phyloP scores from a whole-genome alignment of 2,797 vertebrate genomes.

The Benthosema pterotum region DNA sequence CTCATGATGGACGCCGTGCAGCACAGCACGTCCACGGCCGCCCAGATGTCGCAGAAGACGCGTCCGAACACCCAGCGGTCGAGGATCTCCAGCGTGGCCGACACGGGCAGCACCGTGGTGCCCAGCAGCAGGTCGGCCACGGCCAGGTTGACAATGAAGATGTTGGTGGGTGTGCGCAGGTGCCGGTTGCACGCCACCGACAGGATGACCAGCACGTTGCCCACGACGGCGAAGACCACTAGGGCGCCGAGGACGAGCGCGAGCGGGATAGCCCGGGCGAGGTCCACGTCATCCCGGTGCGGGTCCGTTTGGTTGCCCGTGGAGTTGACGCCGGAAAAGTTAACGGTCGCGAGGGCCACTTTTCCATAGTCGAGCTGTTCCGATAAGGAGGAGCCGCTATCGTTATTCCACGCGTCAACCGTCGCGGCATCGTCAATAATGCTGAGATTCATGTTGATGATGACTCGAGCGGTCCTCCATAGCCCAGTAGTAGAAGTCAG shows the following conservation, averaged over 20 bases:
- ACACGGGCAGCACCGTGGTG: slow-evolving; percentile 94
- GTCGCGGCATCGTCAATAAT: slow-evolving; percentile 82
- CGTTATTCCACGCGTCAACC: slow-evolving; percentile 84
- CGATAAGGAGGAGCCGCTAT: slow-evolving; percentile 84
- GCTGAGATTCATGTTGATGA: slow-evolving; percentile 93
- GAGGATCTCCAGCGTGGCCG: slow-evolving; percentile 90
- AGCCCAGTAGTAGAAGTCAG: slow-evolving; percentile 67
- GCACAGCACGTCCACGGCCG: slow-evolving; percentile 95
- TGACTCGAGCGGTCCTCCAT: slow-evolving; percentile 88
- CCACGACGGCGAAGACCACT: slow-evolving; percentile 93
- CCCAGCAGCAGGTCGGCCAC: slow-evolving; percentile 94
- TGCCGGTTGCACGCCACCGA: slow-evolving; percentile 97
- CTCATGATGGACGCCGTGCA: slow-evolving; percentile 98
- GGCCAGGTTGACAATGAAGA: slow-evolving; percentile 96
- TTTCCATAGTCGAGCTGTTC: slow-evolving; percentile 65
- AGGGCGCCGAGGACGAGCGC: slow-evolving; percentile 93
- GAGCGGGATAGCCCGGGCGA: slow-evolving; percentile 87
- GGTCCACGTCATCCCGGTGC: slow-evolving; percentile 73
- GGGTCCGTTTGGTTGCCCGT: slow-evolving; percentile 69
- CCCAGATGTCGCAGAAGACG: slow-evolving; percentile 97
- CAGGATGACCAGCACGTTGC: slow-evolving; percentile 96
- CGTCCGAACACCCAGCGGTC: slow-evolving; percentile 93
- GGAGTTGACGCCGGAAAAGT: slow-evolving; percentile 82
- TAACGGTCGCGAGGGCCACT: slow-evolving; percentile 49
- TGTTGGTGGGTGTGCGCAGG: slow-evolving; percentile 96